Base-by-base conservation (phyloP, 2,113 vertebrate genomes). In the Oxygymnocypris stewartii region DNA sequence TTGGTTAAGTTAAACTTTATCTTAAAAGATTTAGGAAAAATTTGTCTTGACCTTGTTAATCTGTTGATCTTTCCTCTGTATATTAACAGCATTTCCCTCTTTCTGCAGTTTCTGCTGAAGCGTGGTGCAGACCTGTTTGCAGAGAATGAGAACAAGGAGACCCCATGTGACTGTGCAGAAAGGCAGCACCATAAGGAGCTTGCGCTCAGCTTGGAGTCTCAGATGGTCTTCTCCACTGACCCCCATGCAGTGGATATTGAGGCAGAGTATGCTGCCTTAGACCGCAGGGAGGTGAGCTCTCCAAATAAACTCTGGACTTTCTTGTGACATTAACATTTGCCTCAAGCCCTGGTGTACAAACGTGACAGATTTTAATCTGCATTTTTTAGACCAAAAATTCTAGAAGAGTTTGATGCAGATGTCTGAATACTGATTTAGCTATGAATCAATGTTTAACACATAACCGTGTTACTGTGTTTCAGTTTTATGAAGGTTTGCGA, bases 131-230 rank as follows among this genome's bases (percentile, higher is more conserved):
- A 99, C 92, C 93, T 99, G 92, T 99, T 99, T 95, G 96, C 96
- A 14, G 98, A 99, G 93, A 99, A 99, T 84, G 97, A 99, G 91
- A 96, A 97, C 93, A 97, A 97, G 90, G 98, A 99, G 94, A 99
- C 98, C 79, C 98, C 98, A 44, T 99, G 98, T 92, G 98, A 99
- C 94, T 98, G 97, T 94, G 98, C 98, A 35, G 98, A 99, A 93
- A 97, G 97, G 90, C 97, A 98, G 77, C 97, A 97, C 92, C 97
- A 99, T 94, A 98, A 98, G 94, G 97, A 99, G 89, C 91, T 99
- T 93, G 98, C 98, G 86, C 96, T 99, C 74, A 96, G 97, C 93
- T 94, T 99, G 92, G 98, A 99, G 94, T 99, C 98, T 84, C 98
- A 98, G 90, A 99, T 99, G 98, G 98, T 99, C 86, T 99, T 99